Conservation (phyloP, 2,113 vertebrate species). For the Halcyon senegalensis region DNA sequence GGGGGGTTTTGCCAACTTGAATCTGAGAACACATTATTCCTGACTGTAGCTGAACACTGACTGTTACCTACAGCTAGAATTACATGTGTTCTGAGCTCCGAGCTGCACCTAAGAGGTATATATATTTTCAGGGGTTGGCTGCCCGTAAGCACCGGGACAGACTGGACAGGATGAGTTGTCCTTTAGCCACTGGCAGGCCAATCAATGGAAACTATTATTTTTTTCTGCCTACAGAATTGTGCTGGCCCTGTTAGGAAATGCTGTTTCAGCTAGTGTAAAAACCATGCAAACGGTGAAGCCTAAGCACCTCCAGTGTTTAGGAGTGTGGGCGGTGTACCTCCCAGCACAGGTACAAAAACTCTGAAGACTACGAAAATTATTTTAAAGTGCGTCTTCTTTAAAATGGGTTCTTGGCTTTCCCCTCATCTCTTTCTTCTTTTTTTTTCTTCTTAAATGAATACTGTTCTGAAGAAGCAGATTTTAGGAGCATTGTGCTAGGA, state of each 20-base stretch:
- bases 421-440: slow-evolving; percentile 1
- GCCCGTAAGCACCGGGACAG: neutral
- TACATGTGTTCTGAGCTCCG: neutral
- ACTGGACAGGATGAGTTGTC: neutral
- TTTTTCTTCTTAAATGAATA: neutral
- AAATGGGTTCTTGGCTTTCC: slow-evolving; percentile 4
- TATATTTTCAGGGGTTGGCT: neutral
- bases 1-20: neutral
- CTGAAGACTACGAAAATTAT: neutral
- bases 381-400: slow-evolving; percentile 35
- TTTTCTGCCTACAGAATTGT: neutral
- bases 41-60: neutral
- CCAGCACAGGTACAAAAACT: neutral
- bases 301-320: neutral
- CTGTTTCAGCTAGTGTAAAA: neutral
- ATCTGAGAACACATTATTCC: neutral
- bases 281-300: neutral
- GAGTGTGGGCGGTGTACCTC: neutral
- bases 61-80: neutral
- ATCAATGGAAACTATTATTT: neutral
- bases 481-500: slow-evolving; percentile 33
- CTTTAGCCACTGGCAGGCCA: neutral
- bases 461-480: slow-evolving; percentile 65
- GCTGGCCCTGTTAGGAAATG: neutral
- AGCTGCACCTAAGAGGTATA: neutral